These are phyloP conservation scores for Vollenhovia emeryi DNA, from an alignment of 1,140 invertebrate genomes.

Conservation along the genomic window DNA sequence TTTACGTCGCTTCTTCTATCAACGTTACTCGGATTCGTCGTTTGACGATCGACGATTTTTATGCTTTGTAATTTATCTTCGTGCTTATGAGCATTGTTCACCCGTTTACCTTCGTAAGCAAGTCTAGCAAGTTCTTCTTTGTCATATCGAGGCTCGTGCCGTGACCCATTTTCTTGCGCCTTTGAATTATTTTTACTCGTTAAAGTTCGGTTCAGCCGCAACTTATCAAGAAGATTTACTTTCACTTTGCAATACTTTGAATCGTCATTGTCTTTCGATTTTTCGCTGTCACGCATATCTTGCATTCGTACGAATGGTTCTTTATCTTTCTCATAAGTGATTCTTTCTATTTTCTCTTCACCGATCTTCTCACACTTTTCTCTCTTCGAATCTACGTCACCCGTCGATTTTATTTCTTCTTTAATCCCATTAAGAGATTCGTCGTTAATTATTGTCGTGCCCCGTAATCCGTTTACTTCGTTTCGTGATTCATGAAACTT, in stretches of 20 bases:
- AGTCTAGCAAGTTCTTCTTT: not conserved
- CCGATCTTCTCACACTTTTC: not conserved
- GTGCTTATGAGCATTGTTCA: not conserved
- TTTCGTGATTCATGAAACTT: not conserved
- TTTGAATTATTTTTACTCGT: not conserved
- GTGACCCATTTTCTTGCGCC: not conserved
- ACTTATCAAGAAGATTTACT: not conserved
- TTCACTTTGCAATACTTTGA: not conserved
- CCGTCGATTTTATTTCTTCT: not conserved
- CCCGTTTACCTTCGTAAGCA: not conserved
- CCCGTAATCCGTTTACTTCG: not conserved
- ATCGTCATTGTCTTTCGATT: not conserved
- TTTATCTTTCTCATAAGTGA: too few species aligned
- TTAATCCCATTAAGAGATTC: not conserved
- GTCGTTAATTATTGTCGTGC: not conserved
- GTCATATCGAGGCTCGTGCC: not conserved
- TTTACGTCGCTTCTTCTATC: not conserved
- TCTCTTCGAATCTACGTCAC: not conserved
- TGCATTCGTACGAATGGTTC: not conserved
- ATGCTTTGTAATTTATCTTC: not conserved
- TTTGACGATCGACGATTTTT: not conserved
- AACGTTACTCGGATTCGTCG: not conserved
- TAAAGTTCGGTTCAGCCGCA: not conserved
- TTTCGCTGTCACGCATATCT: not conserved
- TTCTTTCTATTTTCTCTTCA: not conserved